phyloP scores from a whole-genome alignment of 37 sponge, comb jelly and placozoan species.

The Agelas oroides region DNA sequence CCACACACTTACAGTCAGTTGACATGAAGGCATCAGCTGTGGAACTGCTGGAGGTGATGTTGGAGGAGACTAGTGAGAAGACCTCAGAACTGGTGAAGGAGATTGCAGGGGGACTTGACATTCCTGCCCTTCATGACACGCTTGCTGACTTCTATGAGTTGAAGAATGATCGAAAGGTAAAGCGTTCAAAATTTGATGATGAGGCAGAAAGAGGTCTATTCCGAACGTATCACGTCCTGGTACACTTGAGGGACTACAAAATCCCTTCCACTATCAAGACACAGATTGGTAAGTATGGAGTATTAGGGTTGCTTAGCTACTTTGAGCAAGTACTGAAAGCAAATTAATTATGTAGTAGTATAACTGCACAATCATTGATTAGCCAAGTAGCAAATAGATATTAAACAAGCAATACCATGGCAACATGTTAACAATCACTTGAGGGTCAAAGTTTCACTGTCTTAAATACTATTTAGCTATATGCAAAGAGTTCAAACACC shows the following conservation, averaged over 20 bases:
- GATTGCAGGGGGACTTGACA: conserved; percentile 26
- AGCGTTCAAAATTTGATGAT: conserved; percentile 40
- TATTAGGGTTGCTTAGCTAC: too few species aligned
- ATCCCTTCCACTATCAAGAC: background rate
- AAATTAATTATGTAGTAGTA: too few species aligned
- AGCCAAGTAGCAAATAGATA: too few species aligned
- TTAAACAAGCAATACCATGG: too few species aligned
- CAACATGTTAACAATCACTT: too few species aligned
- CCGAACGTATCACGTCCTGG: conserved; percentile 54
- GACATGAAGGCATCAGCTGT: conserved; percentile 57
- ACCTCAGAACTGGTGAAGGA: conserved; percentile 33
- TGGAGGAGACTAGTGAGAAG: conserved; percentile 54
- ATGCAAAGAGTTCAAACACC: too few species aligned
- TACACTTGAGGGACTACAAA: conserved; percentile 41
- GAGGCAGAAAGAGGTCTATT: conserved; percentile 54
- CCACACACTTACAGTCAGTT: background rate
- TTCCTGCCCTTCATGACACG: conserved; percentile 10
- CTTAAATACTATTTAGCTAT: too few species aligned
- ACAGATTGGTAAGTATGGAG: conserved; percentile 3
- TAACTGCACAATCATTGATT: too few species aligned
- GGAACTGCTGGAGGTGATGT: conserved; percentile 63
- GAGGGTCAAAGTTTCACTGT: too few species aligned
- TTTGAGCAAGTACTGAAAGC: too few species aligned
- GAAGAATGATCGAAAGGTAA: conserved; percentile 42
- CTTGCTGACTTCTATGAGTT: conserved; percentile 54